A percentile compares a stretch with the other conserved stretches of the same genome.
phyloP scores from a whole-genome alignment of 37 sponge, comb jelly and placozoan species.

The Halichondria panicea region DNA sequence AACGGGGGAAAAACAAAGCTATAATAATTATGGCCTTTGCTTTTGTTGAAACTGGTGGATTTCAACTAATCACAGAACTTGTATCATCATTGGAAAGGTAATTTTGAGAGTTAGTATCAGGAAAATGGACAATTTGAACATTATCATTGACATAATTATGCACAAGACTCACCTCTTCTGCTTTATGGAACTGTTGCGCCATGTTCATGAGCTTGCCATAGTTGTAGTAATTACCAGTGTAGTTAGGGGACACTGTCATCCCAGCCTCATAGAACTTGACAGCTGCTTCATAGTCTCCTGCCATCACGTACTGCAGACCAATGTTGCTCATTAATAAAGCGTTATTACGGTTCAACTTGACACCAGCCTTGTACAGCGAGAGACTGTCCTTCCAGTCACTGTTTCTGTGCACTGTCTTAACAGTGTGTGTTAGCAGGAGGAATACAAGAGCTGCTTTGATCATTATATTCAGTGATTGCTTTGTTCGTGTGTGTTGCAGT shows the following conservation, averaged over 20 bases:
- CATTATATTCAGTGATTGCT: not conserved
- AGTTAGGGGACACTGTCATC: conserved; percentile 58
- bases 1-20: no score
- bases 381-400: conserved; percentile 67
- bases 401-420: conserved; percentile 73
- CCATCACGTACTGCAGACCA: conserved; percentile 72
- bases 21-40: no score
- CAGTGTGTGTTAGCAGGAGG: conserved; percentile 33
- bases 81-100: not conserved
- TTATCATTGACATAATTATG: no score
- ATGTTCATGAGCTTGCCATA: conserved; percentile 76
- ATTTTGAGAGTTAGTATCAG: not conserved
- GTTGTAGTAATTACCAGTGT: conserved; percentile 71
- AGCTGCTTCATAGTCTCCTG: conserved; percentile 47
- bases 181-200: conserved; percentile 44
- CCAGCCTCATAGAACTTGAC: conserved; percentile 63
- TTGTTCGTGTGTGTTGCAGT: not conserved
- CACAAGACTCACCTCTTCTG: conserved; percentile 73
- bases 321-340: conserved; percentile 63
- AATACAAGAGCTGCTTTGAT: not conserved
- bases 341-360: conserved; percentile 70
- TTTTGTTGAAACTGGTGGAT: no score
- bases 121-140: not conserved
- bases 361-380: conserved; percentile 72
- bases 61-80: not conserved